Conservation (phyloP, 1,140 invertebrate genomes). For the Caenorhabditis remanei region DNA sequence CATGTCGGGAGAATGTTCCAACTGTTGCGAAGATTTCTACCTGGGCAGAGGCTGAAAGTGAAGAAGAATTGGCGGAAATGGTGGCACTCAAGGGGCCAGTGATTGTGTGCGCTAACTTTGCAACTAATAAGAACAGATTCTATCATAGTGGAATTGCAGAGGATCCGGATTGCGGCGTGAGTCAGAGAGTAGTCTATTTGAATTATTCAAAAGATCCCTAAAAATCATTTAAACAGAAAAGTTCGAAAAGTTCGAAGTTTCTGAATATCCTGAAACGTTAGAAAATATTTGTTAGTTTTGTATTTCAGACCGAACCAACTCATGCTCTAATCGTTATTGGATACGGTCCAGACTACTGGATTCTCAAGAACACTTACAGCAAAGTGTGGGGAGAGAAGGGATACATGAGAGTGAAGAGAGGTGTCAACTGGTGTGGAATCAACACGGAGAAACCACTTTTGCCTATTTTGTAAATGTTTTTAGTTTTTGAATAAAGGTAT, state of each 20-base stretch:
- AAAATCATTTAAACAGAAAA: too few species aligned
- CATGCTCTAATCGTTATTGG: constrained; percentile 1
- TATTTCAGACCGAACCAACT: constrained; percentile 28
- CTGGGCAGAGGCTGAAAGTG: background rate
- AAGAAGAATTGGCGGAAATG: background rate
- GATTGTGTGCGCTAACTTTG: constrained; percentile 26
- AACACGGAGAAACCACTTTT: constrained; percentile 23
- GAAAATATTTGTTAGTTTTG: too few species aligned
- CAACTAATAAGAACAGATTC: constrained; percentile 21
- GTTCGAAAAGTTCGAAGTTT: too few species aligned
- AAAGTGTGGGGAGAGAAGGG: constrained; percentile 26
- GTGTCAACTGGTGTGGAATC: constrained; percentile 31
- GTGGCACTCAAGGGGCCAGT: background rate
- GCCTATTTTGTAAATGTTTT: background rate
- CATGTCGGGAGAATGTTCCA: constrained; percentile 3
- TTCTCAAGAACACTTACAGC: constrained; percentile 38
- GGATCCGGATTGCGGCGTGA: constrained; percentile 7
- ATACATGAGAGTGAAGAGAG: constrained; percentile 35
- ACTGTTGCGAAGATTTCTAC: background rate
- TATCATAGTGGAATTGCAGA: constrained; percentile 30
- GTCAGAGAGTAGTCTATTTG: background rate
- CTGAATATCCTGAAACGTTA: too few species aligned
- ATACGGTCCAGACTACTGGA: constrained; percentile 24
- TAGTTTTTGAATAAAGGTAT: background rate
- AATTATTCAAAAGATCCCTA: too few species aligned